Conservation (phyloP, 2,113 vertebrate genomes). For the Sapajus apella region DNA sequence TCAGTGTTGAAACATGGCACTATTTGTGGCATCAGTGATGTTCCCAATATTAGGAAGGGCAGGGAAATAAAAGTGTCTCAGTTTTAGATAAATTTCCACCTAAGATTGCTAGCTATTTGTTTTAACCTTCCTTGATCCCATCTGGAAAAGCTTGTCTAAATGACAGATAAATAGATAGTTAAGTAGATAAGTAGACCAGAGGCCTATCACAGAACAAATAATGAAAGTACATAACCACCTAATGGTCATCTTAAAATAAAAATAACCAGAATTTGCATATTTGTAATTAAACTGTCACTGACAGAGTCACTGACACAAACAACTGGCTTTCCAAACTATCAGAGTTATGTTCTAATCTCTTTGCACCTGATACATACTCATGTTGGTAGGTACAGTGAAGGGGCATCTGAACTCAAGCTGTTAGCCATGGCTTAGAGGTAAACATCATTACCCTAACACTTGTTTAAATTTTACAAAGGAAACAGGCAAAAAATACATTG, state of each 20-base stretch:
- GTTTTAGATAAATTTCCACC: conserved; percentile 27
- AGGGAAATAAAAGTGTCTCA: neutral
- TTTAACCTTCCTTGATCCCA: conserved; percentile 1
- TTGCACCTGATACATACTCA: neutral
- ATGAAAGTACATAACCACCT: neutral
- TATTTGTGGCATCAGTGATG: neutral
- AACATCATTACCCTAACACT: neutral
- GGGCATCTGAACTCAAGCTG: neutral
- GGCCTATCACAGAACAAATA: neutral
- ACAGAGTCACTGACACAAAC: neutral
- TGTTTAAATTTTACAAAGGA: conserved; percentile 3
- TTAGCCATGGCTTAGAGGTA: neutral
- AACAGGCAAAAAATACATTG: neutral
- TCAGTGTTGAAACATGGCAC: neutral
- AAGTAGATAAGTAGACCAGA: neutral
- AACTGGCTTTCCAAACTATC: neutral
- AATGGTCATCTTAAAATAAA: conserved; percentile 39
- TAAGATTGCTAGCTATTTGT: neutral
- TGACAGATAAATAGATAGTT: neutral
- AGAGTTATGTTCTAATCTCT: neutral
- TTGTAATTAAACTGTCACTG: neutral
- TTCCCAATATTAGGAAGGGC: neutral
- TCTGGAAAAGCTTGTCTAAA: neutral
- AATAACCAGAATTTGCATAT: neutral
- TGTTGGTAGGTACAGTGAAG: neutral